Evolutionary conservation across 2,888 invertebrate species (phyloP), one percentile per base, ranked within the genome.

Genomic region (Trichacis sp.): DNA sequence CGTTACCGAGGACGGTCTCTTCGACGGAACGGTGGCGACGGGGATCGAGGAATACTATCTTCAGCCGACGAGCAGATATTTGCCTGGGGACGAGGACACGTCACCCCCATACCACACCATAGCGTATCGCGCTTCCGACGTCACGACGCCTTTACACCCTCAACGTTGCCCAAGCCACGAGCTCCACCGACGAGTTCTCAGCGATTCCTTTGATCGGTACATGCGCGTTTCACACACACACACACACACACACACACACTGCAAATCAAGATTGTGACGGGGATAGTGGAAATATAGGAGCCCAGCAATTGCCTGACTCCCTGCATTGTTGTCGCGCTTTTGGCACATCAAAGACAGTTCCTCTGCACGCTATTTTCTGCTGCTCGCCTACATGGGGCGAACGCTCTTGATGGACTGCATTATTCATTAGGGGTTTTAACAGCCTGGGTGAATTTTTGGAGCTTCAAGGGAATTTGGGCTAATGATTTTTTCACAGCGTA

Each of bases 1-100:
- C 76, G 89, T 97, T 75, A 95, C 95, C 64, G 88, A 89, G 60
- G 93, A 95, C 64, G 96, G 96, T 58, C 88, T 95, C 60, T 94
- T 97, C 85, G 96, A 97, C 82, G 97, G 96, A 53, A 93, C 93
- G 55, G 92, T 97, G 79, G 88, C 90, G 84, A 93, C 94, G 51
- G 86, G 87, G 58, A 87, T 89, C 51, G 93, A 93, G 77, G 93
- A 94, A 77, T 95, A 94, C 85, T 94, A 93, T 85, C 89, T 96
- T 73, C 96, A 96, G 84, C 93, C 93, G 5, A 86, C 92, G 58
- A 88, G 89, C 73, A 88, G 92, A 73, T 93, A 92, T 82, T 69
- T 85, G 64, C 84, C 86, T 76, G 84, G 77, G 80, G 86, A 82
- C 78, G 86, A 77, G 73, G 86, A 88, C 73, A 85, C 87, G 68